phyloP scores from a whole-genome alignment of 64 coral and sea anemone species.

The Pocillopora damicornis region DNA sequence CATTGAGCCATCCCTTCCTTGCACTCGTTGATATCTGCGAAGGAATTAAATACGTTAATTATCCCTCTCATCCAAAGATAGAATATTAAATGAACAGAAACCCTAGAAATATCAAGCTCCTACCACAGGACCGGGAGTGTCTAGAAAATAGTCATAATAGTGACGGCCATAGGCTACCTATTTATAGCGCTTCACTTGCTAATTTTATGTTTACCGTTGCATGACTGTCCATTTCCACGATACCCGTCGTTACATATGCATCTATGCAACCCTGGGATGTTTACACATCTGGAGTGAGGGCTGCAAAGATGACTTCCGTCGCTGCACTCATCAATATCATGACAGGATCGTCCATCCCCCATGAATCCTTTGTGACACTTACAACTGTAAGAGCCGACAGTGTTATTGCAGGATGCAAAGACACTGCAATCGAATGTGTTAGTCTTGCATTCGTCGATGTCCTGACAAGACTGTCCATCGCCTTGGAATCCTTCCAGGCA shows the following conservation, averaged over 20 bases:
- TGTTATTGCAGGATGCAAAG: slow-evolving; percentile 54
- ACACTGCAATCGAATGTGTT: slow-evolving; percentile 13
- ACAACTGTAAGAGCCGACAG: slow-evolving; percentile 42
- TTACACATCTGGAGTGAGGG: slow-evolving; percentile 9
- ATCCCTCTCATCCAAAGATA: not conserved
- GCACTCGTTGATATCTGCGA: slow-evolving; percentile 12
- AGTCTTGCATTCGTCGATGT: slow-evolving; percentile 45
- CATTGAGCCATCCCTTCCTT: not conserved
- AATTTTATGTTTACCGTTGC: not conserved
- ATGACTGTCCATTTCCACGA: slow-evolving; percentile 35
- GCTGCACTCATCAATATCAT: slow-evolving; percentile 51
- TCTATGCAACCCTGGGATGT: slow-evolving; percentile 31
- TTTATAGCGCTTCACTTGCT: not conserved
- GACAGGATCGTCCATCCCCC: slow-evolving; percentile 39
- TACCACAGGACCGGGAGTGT: too few species aligned
- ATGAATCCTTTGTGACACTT: slow-evolving; percentile 36
- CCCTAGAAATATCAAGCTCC: not conserved
- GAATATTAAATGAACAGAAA: not conserved
- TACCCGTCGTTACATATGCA: slow-evolving; percentile 41
- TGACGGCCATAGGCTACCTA: not conserved
- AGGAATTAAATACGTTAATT: not conserved
- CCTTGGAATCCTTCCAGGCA: slow-evolving; percentile 18
- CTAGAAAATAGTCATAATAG: not conserved
- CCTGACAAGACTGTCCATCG: slow-evolving; percentile 10
- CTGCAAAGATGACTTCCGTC: slow-evolving; percentile 29